Percentiles rank a stretch among this genome's conserved stretches.
Conservation (phyloP, 2,888 invertebrate genomes). For the Orthosia incerta region DNA sequence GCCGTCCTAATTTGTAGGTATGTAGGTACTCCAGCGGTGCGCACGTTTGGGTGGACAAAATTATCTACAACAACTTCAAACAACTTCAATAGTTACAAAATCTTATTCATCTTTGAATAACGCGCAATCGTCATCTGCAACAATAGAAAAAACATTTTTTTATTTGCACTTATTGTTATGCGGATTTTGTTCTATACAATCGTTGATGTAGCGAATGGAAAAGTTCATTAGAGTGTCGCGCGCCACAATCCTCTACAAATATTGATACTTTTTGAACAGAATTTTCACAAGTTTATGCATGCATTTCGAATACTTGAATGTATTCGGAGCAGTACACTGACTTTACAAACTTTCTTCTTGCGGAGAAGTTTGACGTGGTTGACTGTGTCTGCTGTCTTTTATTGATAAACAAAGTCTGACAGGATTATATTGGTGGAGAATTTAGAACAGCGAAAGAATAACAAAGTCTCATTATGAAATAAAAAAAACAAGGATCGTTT, state of each 20-base stretch:
- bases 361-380: constrained; percentile 40
- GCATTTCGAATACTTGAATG: constrained; percentile 44
- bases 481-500: constrained; percentile 1
- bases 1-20: constrained; percentile 34
- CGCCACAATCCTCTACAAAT: constrained; percentile 57
- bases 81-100: constrained; percentile 47
- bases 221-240: constrained; percentile 68
- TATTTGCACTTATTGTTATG: constrained; percentile 26
- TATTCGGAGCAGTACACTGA: constrained; percentile 47
- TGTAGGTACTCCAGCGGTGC: constrained; percentile 7
- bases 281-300: constrained; percentile 57
- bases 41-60: constrained; percentile 31
- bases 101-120: constrained; percentile 10
- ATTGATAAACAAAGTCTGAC: constrained; percentile 51
- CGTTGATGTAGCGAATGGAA: constrained; percentile 36
- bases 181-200: constrained; percentile 36
- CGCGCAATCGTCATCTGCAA: constrained; percentile 9
- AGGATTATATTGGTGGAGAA: constrained; percentile 32
- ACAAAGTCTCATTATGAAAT: background rate
- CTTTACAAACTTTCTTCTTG: constrained; percentile 57
- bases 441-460: constrained; percentile 14
- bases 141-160: constrained; percentile 14
- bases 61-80: constrained; percentile 47
- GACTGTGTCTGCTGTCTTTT: constrained; percentile 30
- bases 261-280: constrained; percentile 59